These are phyloP conservation scores for Eupleurogrammus muticus DNA, from an alignment of 2,797 vertebrate species.

Conservation along the genomic window DNA sequence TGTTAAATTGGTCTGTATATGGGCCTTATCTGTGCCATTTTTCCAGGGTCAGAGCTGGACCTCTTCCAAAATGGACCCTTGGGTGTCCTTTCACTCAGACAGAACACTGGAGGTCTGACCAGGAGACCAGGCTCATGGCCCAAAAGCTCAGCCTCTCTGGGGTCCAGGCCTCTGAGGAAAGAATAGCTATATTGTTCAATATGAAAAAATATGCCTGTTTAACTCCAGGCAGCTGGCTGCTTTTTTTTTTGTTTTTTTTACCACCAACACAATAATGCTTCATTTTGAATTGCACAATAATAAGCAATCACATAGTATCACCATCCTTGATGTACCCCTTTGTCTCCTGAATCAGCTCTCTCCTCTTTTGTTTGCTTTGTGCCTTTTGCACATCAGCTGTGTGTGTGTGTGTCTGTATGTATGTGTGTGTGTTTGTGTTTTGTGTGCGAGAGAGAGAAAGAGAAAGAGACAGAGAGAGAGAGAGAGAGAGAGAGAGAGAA, in stretches of 20 bases:
- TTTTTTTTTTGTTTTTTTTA: constrained; percentile 51
- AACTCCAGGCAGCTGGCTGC: constrained; percentile 46
- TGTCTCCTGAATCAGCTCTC: constrained; percentile 70
- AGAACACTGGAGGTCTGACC: constrained; percentile 52
- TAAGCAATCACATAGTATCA: constrained; percentile 70
- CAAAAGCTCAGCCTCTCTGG: constrained; percentile 35
- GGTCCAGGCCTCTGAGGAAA: constrained; percentile 30
- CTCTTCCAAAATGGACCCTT: constrained; percentile 60
- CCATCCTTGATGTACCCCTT: constrained; percentile 64
- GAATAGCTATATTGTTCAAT: constrained; percentile 32
- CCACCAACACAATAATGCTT: constrained; percentile 59
- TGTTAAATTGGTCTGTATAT: constrained; percentile 69
- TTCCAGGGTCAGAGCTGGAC: constrained; percentile 65
- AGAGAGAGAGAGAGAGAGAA: too few relatives aligned
- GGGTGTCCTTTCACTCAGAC: constrained; percentile 57
- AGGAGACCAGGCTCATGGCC: constrained; percentile 21
- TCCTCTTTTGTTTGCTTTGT: constrained; percentile 71
- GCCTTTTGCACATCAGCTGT: constrained; percentile 48
- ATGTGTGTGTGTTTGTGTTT: constrained; percentile 17
- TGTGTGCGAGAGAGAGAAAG: constrained; percentile 1
- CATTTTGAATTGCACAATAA: constrained; percentile 70
- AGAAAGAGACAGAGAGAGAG: too few relatives aligned
- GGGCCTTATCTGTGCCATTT: constrained; percentile 69
- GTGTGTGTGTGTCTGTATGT: constrained; percentile 27
- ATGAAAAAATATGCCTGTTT: constrained; percentile 39